Evolutionary conservation across 2,113 vertebrate species (phyloP).

Genomic region (Pavo muticus): DNA sequence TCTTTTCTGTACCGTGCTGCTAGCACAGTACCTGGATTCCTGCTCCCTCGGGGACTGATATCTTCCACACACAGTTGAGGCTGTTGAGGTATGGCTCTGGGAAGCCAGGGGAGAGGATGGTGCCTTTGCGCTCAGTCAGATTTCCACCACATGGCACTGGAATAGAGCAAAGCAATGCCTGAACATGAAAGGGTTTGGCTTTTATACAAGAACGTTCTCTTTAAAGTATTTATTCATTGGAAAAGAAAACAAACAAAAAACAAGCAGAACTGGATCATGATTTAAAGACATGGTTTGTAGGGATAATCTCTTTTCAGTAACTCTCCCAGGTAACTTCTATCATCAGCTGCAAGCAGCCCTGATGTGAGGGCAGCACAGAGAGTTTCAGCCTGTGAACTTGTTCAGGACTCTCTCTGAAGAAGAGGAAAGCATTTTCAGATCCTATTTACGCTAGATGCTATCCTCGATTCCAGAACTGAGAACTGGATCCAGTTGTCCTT

Average conservation of each 20-base stretch:
- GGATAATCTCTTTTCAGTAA: background rate
- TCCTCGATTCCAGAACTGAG: accelerated
- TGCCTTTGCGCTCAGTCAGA: conserved; percentile 92
- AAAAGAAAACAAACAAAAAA: background rate
- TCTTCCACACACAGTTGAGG: conserved; percentile 98
- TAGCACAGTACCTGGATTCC: conserved; percentile 89
- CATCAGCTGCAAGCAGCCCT: accelerated
- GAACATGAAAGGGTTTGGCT: background rate
- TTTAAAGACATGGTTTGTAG: background rate
- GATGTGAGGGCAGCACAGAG: accelerated
- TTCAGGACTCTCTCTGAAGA: background rate
- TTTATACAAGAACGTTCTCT: accelerated
- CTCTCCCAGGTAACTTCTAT: background rate
- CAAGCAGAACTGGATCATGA: background rate
- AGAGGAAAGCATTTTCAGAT: background rate
- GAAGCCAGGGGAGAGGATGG: conserved; percentile 96
- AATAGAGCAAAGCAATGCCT: background rate
- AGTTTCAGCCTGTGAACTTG: accelerated
- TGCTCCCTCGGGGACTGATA: conserved; percentile 93
- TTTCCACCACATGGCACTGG: conserved; percentile 97
- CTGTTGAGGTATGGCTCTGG: conserved; percentile 98
- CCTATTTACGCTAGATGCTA: accelerated
- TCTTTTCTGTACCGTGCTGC: accelerated
- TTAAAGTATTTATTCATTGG: accelerated
- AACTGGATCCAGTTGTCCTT: background rate